Percentiles rank a stretch among this genome's conserved stretches.
Conservation (phyloP, 2,797 vertebrate genomes). For the Lateolabrax maculatus region DNA sequence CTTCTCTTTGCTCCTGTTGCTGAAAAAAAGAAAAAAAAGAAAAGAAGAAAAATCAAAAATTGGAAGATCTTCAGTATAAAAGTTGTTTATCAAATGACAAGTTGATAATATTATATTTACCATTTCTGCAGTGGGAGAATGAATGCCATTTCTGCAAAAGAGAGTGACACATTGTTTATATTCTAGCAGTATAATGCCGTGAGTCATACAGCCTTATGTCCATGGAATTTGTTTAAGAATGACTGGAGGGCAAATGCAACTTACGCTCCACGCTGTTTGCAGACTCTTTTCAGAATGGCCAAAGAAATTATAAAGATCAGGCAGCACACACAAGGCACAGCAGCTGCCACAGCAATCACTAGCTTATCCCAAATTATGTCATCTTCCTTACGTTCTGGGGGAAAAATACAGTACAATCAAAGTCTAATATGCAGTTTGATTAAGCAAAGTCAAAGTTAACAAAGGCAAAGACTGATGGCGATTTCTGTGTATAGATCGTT, state of each 20-base stretch:
- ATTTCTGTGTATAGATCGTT: not conserved
- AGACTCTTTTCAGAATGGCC: not conserved
- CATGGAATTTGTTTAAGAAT: not conserved
- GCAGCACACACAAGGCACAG: constrained; percentile 22
- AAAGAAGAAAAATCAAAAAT: not conserved
- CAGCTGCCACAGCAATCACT: not conserved
- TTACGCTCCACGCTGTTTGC: constrained; percentile 20
- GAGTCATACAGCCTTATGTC: not conserved
- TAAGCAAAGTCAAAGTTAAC: too few species aligned
- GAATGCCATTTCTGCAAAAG: constrained; percentile 14
- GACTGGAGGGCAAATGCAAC: not conserved
- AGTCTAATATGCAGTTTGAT: not conserved
- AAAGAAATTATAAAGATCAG: constrained; percentile 27
- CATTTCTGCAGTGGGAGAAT: not conserved
- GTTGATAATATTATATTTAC: constrained; percentile 44
- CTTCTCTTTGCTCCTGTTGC: constrained; percentile 14
- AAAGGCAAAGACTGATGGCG: too few species aligned
- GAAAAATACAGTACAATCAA: not conserved
- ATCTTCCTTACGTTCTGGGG: not conserved
- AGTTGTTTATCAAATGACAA: not conserved
- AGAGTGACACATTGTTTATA: not conserved
- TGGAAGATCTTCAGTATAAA: too few species aligned
- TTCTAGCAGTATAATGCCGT: not conserved
- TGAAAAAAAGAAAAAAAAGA: not conserved
- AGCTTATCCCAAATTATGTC: rapidly evolving